Percentiles rank a stretch among this genome's conserved stretches.
Conservation (phyloP, 2,888 invertebrate species). For the Micropterix aruncella region DNA sequence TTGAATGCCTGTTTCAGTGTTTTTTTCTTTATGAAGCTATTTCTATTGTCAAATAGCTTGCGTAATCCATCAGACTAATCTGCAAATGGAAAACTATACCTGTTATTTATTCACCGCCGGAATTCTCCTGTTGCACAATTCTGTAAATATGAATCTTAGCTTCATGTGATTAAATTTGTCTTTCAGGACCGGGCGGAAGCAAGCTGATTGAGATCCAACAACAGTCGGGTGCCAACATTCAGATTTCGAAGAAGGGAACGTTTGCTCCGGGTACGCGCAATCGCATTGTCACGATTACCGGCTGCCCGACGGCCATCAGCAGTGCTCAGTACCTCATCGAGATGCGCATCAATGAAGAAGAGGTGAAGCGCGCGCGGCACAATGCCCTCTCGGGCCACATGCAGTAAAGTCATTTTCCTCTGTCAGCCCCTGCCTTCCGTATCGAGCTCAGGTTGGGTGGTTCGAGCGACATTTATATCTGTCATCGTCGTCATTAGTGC, state of each 20-base stretch:
- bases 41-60: too few species aligned
- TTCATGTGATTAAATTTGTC: too few species aligned
- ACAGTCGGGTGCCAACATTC: slow-evolving; percentile 93
- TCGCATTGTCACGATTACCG: slow-evolving; percentile 92
- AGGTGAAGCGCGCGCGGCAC: slow-evolving; percentile 86
- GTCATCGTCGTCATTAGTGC: neutral
- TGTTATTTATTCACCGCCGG: too few species aligned
- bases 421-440: too few species aligned
- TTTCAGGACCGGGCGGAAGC: slow-evolving; percentile 88
- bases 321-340: slow-evolving; percentile 92
- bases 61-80: too few species aligned
- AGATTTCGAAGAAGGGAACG: slow-evolving; percentile 96
- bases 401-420: slow-evolving; percentile 40
- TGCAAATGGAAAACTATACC: too few species aligned
- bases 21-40: too few species aligned
- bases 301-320: slow-evolving; percentile 75
- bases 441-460: too few species aligned
- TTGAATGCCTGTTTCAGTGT: too few species aligned
- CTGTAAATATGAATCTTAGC: too few species aligned
- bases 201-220: slow-evolving; percentile 96
- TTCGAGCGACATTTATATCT: too few species aligned
- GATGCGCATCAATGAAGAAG: slow-evolving; percentile 92
- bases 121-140: too few species aligned
- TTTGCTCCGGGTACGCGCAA: slow-evolving; percentile 95
- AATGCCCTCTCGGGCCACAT: slow-evolving; percentile 62